Conservation (phyloP, 2,888 invertebrate genomes). For the Pheosia tremula region DNA sequence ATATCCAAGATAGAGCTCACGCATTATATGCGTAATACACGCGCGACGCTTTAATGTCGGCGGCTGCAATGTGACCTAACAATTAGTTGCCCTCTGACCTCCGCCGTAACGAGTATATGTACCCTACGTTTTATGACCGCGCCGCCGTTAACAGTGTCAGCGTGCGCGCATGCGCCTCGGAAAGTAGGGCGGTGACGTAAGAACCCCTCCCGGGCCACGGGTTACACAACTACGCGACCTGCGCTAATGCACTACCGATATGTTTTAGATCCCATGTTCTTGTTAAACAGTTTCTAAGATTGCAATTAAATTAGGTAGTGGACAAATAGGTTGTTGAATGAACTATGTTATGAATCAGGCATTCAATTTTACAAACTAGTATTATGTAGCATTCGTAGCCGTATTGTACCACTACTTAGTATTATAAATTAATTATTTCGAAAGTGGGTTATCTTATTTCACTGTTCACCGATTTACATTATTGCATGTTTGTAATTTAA, state of each 20-base stretch:
- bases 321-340: too few relatives aligned
- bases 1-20: too few relatives aligned
- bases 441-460: not conserved
- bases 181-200: not conserved
- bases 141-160: not conserved
- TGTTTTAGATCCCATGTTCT: not conserved
- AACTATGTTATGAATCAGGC: too few relatives aligned
- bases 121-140: not conserved
- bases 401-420: not conserved
- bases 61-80: not conserved
- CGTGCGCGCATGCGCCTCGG: constrained; percentile 1
- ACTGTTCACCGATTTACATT: not conserved
- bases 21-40: too few relatives aligned
- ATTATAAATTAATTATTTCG: not conserved
- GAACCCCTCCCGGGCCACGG: not conserved
- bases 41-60: not conserved
- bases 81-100: not conserved
- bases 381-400: not conserved
- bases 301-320: too few relatives aligned
- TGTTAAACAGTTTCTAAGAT: not conserved
- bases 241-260: not conserved
- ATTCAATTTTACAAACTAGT: too few relatives aligned
- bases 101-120: not conserved
- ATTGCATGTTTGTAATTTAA: not conserved
- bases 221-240: not conserved